Percentiles rank a stretch among this genome's conserved stretches.
phyloP scores from a whole-genome alignment of 2,797 vertebrate species.

The Pygocentrus nattereri region DNA sequence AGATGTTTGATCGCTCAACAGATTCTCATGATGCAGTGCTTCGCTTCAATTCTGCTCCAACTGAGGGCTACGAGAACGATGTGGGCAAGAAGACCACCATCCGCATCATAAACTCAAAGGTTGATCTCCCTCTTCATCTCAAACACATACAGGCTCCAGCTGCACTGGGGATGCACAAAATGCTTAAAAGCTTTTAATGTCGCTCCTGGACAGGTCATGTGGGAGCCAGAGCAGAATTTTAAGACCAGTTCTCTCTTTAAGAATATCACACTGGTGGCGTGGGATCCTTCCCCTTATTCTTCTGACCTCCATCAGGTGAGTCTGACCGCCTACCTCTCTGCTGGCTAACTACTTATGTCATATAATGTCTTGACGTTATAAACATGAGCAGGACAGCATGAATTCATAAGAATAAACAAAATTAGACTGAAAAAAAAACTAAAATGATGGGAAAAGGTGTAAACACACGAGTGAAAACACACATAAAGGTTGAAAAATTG shows the following conservation, averaged over 20 bases:
- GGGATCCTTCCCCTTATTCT: slow-evolving; percentile 88
- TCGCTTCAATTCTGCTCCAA: slow-evolving; percentile 90
- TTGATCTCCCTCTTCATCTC: slow-evolving; percentile 53
- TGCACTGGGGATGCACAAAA: background rate
- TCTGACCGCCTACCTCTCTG: background rate
- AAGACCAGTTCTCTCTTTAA: slow-evolving; percentile 82
- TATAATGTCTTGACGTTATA: too few relatives aligned
- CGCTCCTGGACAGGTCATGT: slow-evolving; percentile 80
- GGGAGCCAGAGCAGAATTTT: slow-evolving; percentile 81
- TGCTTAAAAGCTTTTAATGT: background rate
- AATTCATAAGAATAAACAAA: too few relatives aligned
- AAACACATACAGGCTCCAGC: background rate
- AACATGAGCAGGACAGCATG: too few relatives aligned
- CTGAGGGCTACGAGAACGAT: slow-evolving; percentile 85
- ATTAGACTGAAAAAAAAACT: too few relatives aligned
- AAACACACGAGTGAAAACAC: too few relatives aligned
- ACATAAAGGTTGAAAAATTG: too few relatives aligned
- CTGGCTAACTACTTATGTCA: too few relatives aligned
- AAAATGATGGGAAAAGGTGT: too few relatives aligned
- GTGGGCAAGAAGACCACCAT: slow-evolving; percentile 91
- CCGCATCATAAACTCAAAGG: slow-evolving; percentile 91
- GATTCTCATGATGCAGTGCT: slow-evolving; percentile 91
- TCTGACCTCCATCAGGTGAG: slow-evolving; percentile 85
- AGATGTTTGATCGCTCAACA: slow-evolving; percentile 53
- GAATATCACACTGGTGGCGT: slow-evolving; percentile 85